Evolutionary conservation across 2,888 invertebrate genomes (phyloP).

Genomic region (Temnothorax rugatulus): DNA sequence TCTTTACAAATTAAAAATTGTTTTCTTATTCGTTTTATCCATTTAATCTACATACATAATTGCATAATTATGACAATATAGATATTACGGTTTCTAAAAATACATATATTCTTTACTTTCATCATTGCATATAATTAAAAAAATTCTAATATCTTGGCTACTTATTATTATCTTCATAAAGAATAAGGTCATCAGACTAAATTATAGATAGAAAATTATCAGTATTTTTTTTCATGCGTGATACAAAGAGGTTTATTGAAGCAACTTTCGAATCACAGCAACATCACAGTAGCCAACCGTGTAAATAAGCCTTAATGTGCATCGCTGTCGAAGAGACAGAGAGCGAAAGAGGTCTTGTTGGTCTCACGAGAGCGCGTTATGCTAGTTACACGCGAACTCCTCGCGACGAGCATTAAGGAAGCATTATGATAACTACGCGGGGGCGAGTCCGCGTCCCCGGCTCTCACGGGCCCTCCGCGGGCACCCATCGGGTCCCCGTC

Average conservation of each 20-base stretch:
- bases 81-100: neutral
- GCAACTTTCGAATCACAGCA: neutral
- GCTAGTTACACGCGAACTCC: slow-evolving; percentile 80
- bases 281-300: neutral
- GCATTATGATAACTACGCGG: slow-evolving; percentile 79
- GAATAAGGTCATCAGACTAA: neutral
- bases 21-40: neutral
- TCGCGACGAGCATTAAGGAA: slow-evolving; percentile 80
- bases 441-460: slow-evolving; percentile 72
- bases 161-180: no score
- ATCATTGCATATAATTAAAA: neutral
- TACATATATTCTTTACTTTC: neutral
- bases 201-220: neutral
- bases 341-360: slow-evolving; percentile 81
- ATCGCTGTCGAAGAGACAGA: slow-evolving; percentile 38
- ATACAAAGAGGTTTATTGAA: neutral
- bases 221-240: neutral
- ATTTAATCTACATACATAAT: neutral
- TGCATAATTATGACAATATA: neutral
- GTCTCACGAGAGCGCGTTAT: slow-evolving; percentile 80
- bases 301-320: slow-evolving; percentile 40
- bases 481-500: neutral
- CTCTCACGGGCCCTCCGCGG: slow-evolving; percentile 71
- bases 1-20: neutral
- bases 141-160: neutral